phyloP scores from a whole-genome alignment of 2,888 invertebrate species.

The Nasonovia ribisnigri region DNA sequence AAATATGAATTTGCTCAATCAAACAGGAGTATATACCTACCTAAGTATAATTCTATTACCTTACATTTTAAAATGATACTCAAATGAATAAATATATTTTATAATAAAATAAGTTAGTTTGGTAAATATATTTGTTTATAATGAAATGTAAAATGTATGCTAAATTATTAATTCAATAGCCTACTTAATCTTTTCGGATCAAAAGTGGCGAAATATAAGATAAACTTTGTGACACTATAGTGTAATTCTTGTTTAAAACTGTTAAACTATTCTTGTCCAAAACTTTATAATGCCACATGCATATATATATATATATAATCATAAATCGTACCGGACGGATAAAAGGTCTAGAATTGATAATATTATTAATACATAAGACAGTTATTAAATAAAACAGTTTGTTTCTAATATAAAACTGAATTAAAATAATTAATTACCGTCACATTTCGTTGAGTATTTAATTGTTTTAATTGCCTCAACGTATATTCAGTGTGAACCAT shows the following conservation, averaged over 20 bases:
- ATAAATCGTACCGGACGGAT: neutral
- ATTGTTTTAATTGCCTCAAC: neutral
- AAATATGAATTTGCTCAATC: neutral
- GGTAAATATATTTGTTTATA: neutral
- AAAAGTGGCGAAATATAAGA: neutral
- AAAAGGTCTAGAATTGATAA: conserved; percentile 15
- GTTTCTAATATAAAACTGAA: neutral
- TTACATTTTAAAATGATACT: neutral
- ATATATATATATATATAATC: neutral
- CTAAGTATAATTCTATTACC: neutral
- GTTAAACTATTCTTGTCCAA: conserved; percentile 11
- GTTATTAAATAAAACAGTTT: neutral
- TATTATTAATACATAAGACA: neutral
- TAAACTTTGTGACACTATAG: neutral
- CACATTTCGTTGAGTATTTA: neutral
- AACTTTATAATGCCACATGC: neutral
- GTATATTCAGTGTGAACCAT: neutral
- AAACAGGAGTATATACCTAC: neutral
- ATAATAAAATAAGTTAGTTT: neutral
- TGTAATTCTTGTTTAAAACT: neutral
- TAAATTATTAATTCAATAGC: neutral
- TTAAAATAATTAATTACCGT: neutral
- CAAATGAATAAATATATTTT: neutral
- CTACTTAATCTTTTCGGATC: neutral
- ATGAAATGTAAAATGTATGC: neutral